Base-by-base conservation (phyloP, 2,113 vertebrate species). In the Zonotrichia leucophrys region DNA sequence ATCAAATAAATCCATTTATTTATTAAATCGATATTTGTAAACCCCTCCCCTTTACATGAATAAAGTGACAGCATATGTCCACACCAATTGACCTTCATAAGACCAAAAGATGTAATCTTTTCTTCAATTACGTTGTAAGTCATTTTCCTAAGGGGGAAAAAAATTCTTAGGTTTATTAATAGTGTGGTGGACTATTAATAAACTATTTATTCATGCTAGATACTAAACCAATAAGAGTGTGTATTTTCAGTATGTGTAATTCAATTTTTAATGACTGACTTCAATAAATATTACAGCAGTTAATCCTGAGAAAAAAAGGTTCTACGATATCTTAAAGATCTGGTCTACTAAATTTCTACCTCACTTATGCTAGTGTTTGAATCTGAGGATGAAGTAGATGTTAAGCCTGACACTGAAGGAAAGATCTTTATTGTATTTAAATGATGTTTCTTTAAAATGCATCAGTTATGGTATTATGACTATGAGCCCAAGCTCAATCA, bases 71-170 rank as follows among this genome's bases (percentile, higher is more conserved):
- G 28, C 20, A 10, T 8, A 5, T 11, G 13, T 67, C 50, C 39
- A 27, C 30, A 22, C 24, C 6, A 66, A 21, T 4, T 58, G 60
- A 37, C 11, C 12, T 42, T 52, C 18, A 9, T 9, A 14, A 28
- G 15, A 67, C 10, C 27, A 28, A 64, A 75, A 50, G 21, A 20
- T 53, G 24, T 24, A 5, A 44, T n/a, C 22, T 55, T 69, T 68
- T 80, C 64, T 78, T 31, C n/a, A 74, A 10, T 73, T 49, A 30
- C 0, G 0, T 12, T 39, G 0, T 15, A 37, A 3, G 12, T 74
- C 0, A 28, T 77, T 58, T 80, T 37, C 20, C 62, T 52, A 64
- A 76, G 37, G 33, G 2, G 35, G 15, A 8, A 42, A 42, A 17
- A 25, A 23, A 12, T 66, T 56, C 16, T 75, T 63, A 37, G 39